phyloP scores from a whole-genome alignment of 2,888 invertebrate species.

The Luperina testacea region DNA sequence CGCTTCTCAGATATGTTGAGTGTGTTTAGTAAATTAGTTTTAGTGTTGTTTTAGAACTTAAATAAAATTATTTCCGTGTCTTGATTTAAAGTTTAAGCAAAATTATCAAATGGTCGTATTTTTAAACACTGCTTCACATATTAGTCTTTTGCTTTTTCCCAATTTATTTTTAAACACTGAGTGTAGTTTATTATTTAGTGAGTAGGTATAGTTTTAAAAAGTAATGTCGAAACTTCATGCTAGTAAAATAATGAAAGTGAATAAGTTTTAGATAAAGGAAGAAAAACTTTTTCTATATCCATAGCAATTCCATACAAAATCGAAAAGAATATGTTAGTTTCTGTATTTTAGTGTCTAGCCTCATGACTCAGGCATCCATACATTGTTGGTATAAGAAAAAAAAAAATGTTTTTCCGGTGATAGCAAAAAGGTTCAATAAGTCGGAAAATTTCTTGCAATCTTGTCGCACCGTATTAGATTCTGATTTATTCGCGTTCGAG shows the following conservation, averaged over 20 bases:
- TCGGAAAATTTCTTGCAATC: slow-evolving; percentile 85
- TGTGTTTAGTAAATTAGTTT: not conserved
- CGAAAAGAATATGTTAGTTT: not conserved
- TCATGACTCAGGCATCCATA: slow-evolving; percentile 36
- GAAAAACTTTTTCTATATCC: not conserved
- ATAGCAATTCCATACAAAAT: not conserved
- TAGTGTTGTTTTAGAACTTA: not conserved
- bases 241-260: not conserved
- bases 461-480: slow-evolving; percentile 86
- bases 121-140: not conserved
- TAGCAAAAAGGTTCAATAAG: slow-evolving; percentile 83
- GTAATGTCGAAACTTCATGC: not conserved
- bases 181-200: not conserved
- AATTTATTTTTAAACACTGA: not conserved
- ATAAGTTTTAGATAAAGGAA: not conserved
- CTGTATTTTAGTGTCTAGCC: slow-evolving; percentile 20
- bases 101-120: not conserved
- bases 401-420: slow-evolving; percentile 59
- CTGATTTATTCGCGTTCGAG: slow-evolving; percentile 86
- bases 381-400: slow-evolving; percentile 26
- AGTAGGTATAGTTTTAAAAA: not conserved
- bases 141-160: too few species aligned
- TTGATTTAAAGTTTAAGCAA: not conserved
- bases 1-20: not conserved
- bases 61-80: not conserved